Evolutionary conservation across 1,140 invertebrate species (phyloP), one percentile per base, ranked within the genome.

Genomic region (Trichonephila inaurata): DNA sequence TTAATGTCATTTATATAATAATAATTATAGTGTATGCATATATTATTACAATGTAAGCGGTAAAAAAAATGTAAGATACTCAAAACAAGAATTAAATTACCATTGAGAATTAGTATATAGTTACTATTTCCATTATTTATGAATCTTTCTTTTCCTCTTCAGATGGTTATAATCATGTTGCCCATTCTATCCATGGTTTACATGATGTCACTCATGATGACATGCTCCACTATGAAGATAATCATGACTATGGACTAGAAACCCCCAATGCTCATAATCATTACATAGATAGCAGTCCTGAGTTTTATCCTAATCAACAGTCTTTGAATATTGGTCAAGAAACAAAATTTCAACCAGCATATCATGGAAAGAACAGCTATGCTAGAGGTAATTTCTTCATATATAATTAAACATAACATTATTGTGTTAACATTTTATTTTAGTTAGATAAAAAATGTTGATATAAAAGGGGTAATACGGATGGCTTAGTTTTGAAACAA

Each of bases 231-330:
- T 97, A 97, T 95, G 97, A 97, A 61, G 97, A 97, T 40, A 96
- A 96, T 12, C 96, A 97, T 88, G 97, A 98, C 82, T 98, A 98
- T 95, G 97, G 97, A 94, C 95, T 97, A 44, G 96, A 97, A 69
- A 95, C 93, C 83, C 89, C 95, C 12, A 95, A 95, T 92, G 87
- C 94, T 44, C 94, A 94, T 40, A 94, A 95, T 81, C 94, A 92
- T 93, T 96, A 95, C 94, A 95, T 95, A 33, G 97, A 98, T 89
- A 96, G 96, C 94, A 97, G 97, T 95, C 97, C 97, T 77, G 97
- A 98, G 95, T 98, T 98, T 95, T 98, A 98, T 95, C 90, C 94
- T 8, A 91, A 94, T 33, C 89, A 61, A 21, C 97, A 97, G 94
- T 96, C 97, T 94, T 95, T 96, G 83, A 96, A 95, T 28, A 95